Evolutionary conservation across 2,113 vertebrate genomes (phyloP), one percentile per base, ranked within the genome.

Genomic region (Morphnarchus princeps): DNA sequence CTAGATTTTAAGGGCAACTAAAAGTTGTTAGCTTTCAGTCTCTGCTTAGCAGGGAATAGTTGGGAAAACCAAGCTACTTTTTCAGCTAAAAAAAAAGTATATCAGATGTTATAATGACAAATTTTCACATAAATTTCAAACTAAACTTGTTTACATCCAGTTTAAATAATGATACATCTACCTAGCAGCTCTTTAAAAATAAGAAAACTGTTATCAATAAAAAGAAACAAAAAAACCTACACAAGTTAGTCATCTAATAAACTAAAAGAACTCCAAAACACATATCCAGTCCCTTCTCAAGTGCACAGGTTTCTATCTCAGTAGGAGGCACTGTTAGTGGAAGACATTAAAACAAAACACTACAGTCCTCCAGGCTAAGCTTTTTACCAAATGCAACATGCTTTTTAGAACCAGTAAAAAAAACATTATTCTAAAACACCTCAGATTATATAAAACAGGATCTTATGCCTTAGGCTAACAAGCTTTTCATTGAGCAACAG

Each of bases 251-350:
- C 40, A 95, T 40, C 82, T 97, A 98, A 94, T 79, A 94, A 97
- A 87, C 59, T 74, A 70, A 90, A 98, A 91, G 66, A 91, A 96
- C 9, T 36, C 91, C 49, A 76, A 97, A 95, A 10, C 95, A 97
- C 71, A 93, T 18, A 83, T 97, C 98, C 97, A 98, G 98, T 98
- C 98, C 96, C 93, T 95, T 96, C 94, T 95, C 86, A 87, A 97
- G 86, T 91, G 74, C 96, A 96, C 90, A 93, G 79, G 78, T 93
- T 93, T 97, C 88, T 96, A 13, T 90, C 85, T 97, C 78, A 85
- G 85, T 22, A 95, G 95, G 98, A 98, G 98, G 97, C 97, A 98
- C 98, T 96, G 94, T 93, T 96, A 98, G 97, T 95, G 94, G 97
- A 98, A 98, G 97, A 98, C 97, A 55, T 95, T 96, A 96, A 83